Percentiles rank a stretch among this genome's conserved stretches.
Evolutionary conservation across 2,888 invertebrate species (phyloP).

Genomic region (Choristoneura rosaceana): DNA sequence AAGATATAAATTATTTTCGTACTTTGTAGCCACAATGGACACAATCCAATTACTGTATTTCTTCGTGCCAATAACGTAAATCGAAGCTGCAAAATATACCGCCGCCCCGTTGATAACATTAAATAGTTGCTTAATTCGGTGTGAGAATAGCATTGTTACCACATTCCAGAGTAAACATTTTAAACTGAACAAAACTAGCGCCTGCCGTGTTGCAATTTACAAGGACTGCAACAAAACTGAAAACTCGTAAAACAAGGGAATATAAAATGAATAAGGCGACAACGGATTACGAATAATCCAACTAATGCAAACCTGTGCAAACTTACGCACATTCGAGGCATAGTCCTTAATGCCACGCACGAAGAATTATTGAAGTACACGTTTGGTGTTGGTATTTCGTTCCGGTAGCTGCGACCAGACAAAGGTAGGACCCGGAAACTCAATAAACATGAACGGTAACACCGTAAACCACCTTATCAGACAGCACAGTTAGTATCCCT

Average conservation of each 20-base stretch:
- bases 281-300: slow-evolving; percentile 16
- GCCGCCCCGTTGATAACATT: background rate
- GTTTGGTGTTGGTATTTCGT: background rate
- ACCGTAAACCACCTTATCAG: slow-evolving; percentile 48
- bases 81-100: slow-evolving; percentile 6
- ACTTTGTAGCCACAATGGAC: slow-evolving; percentile 28
- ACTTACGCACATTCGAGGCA: slow-evolving; percentile 24
- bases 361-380: slow-evolving; percentile 20
- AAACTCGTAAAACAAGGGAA: slow-evolving; percentile 40
- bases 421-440: slow-evolving; percentile 41
- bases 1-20: slow-evolving; percentile 39
- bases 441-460: slow-evolving; percentile 40
- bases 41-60: slow-evolving; percentile 26
- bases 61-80: slow-evolving; percentile 24
- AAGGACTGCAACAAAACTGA: slow-evolving; percentile 28
- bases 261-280: slow-evolving; percentile 35
- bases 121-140: slow-evolving; percentile 17
- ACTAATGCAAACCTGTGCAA: slow-evolving; percentile 25
- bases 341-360: slow-evolving; percentile 21
- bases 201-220: slow-evolving; percentile 29
- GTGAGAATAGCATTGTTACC: slow-evolving; percentile 6
- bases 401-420: slow-evolving; percentile 37
- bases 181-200: slow-evolving; percentile 25
- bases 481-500: slow-evolving; percentile 38
- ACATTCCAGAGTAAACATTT: slow-evolving; percentile 15